Percentiles rank a stretch among this genome's conserved stretches.
These are phyloP conservation scores for Campoplex nolae DNA, from an alignment of 2,888 invertebrate species.

Conservation along the genomic window DNA sequence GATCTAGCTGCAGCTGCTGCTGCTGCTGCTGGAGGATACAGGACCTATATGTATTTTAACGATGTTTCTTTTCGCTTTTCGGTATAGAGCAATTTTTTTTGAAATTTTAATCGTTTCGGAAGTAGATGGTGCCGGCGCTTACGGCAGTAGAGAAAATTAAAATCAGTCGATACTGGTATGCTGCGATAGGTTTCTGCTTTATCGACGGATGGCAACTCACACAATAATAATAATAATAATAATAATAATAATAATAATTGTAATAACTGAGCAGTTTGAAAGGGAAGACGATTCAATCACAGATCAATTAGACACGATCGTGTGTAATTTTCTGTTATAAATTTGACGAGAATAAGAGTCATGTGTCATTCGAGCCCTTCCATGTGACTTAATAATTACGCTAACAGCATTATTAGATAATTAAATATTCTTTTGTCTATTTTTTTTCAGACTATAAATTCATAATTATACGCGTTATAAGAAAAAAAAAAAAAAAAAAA, in stretches of 20 bases:
- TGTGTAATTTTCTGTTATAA: slow-evolving; percentile 8
- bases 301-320: neutral
- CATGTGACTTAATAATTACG: neutral
- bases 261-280: no score
- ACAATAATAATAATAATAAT: no score
- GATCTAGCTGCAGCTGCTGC: no score
- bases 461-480: neutral
- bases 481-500: no score
- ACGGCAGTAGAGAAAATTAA: no score
- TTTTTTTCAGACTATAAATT: neutral
- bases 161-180: neutral
- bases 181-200: neutral
- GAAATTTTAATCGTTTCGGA: neutral
- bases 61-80: neutral
- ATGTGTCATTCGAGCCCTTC: neutral
- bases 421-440: neutral
- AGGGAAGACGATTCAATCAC: neutral
- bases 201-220: neutral
- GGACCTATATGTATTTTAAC: neutral
- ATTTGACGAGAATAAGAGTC: neutral
- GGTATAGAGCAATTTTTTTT: neutral
- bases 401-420: no score
- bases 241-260: no score
- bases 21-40: neutral
- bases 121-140: neutral